These are phyloP conservation scores for Aselliscus stoliczkanus DNA, from an alignment of 2,797 vertebrate genomes.

Conservation along the genomic window DNA sequence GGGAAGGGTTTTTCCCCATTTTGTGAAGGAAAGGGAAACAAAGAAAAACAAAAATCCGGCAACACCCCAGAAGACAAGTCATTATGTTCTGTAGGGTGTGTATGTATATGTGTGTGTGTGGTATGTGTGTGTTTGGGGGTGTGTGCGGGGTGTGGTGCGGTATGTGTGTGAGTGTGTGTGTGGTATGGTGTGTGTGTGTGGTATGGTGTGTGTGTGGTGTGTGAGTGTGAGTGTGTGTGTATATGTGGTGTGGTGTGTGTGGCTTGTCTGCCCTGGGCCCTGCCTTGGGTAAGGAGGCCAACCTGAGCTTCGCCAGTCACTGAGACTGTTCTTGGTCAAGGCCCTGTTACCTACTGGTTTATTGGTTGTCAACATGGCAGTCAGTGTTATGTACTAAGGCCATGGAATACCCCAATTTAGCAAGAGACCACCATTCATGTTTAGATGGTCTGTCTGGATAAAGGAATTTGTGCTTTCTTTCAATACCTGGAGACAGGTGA, in stretches of 20 bases:
- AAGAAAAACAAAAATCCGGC: constrained; percentile 29
- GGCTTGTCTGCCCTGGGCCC: not conserved
- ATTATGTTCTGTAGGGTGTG: not conserved
- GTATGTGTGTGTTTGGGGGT: not conserved
- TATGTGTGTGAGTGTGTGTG: not conserved
- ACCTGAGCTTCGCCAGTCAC: too few relatives aligned
- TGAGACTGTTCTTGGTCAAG: not conserved
- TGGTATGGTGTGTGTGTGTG: not conserved
- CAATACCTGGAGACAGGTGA: not conserved
- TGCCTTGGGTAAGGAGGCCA: not conserved
- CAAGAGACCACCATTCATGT: not conserved
- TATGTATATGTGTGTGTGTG: too few relatives aligned
- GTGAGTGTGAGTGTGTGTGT: not conserved
- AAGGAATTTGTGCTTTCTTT: not conserved
- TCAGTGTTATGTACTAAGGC: not conserved
- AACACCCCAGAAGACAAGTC: constrained; percentile 55
- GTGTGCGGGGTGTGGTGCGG: too few relatives aligned
- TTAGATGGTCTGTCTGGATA: not conserved
- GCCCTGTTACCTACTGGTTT: not conserved
- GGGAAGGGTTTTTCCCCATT: constrained; percentile 49
- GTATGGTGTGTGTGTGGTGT: not conserved
- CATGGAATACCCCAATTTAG: not conserved
- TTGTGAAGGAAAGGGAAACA: constrained; percentile 47
- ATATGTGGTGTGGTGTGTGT: not conserved
- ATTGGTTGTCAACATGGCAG: not conserved